These are phyloP conservation scores for Agelaius tricolor DNA, from an alignment of 2,113 vertebrate species.

Conservation along the genomic window DNA sequence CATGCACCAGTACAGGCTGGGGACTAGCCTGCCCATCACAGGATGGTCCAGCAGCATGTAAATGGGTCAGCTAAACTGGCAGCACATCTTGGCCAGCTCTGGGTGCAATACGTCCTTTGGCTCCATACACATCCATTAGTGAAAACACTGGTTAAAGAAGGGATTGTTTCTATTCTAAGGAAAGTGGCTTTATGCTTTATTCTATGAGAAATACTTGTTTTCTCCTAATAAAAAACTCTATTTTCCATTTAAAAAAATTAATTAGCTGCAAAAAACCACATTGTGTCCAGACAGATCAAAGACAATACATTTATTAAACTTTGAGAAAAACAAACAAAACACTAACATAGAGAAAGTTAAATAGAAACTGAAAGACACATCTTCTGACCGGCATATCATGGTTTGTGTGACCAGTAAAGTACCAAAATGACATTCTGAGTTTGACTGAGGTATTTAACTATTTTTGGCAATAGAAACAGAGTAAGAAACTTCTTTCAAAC, in stretches of 20 bases:
- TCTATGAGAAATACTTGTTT: not conserved
- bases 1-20: not conserved
- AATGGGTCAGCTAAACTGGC: not conserved
- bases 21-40: not conserved
- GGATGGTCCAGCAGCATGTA: not conserved
- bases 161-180: not conserved
- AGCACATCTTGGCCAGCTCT: not conserved
- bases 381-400: conserved; percentile 74
- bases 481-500: conserved; percentile 73
- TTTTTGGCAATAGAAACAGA: conserved; percentile 81
- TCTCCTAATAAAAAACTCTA: not conserved
- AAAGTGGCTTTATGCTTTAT: not conserved
- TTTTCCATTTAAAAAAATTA: not conserved
- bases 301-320: conserved; percentile 88
- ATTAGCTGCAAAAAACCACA: conserved; percentile 4
- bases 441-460: conserved; percentile 86
- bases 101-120: not conserved
- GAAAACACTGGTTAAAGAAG: not conserved
- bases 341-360: conserved; percentile 81
- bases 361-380: conserved; percentile 79
- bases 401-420: conserved; percentile 82
- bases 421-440: conserved; percentile 85
- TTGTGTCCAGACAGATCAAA: conserved; percentile 58
- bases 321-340: conserved; percentile 77
- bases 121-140: not conserved